Base-by-base conservation (phyloP, 1,140 invertebrate species). In the Arion vulgaris region DNA sequence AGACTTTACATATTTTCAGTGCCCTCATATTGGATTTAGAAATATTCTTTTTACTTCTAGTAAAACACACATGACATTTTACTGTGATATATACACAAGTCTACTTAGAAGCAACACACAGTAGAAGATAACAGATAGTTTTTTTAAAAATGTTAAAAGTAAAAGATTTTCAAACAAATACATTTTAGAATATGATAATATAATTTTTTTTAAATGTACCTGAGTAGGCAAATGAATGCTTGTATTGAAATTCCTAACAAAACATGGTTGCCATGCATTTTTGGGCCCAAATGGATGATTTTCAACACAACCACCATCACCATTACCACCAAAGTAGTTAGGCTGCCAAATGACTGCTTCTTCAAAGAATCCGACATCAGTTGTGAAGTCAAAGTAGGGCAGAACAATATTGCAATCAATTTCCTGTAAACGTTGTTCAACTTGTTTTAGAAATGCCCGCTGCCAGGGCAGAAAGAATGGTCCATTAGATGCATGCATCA, bases 361-460 rank as follows among this genome's bases (percentile, higher is more conserved):
- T 28, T 85, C 82, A 75, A 91, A 88, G 53, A 88, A 87, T 7
- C 88, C 89, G 23, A 89, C 85, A 84, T 91, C 90, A n/a, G 90
- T 91, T 0, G 90, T 90, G 74, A 91, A 91, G 80, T 91, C 90
- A 80, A 88, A 90, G 81, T 90, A 91, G n/a, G 90, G 90, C 26
- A 91, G 75, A 5, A 89, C 87, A 62, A 91, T 86, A 49, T 73
- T 79, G 74, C 90, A 91, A 86, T 91, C 90, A 15, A 91, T 86
- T 72, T 90, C 85, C 78, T 90, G 89, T 45, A 91, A 77, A 57
- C 84, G 86, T 77, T 89, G 88, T 74, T 91, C 90, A 19, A 91
- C 34, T 34, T 86, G 86, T 23, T 87, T 85, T 28, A 91, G 78
- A 85, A 90, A 91, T 0, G 86, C 34, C 23, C 90, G 83, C 82